These are phyloP conservation scores for Nesometra sesokonis DNA, from an alignment of 35 echinoderm and acorn worm genomes.

Conservation along the genomic window DNA sequence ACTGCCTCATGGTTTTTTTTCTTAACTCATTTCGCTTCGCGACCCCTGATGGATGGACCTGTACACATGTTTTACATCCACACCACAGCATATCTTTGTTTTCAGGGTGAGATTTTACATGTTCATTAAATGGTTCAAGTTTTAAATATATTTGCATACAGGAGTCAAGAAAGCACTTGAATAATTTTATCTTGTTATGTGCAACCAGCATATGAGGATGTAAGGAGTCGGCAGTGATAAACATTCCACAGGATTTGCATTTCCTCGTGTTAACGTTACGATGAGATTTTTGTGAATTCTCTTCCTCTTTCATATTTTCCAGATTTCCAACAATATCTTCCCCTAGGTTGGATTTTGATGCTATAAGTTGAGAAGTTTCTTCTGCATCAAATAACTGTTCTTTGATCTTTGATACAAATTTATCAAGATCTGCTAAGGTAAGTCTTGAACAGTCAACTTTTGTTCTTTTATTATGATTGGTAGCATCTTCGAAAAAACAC, in stretches of 20 bases:
- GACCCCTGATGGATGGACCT: conserved; percentile 13
- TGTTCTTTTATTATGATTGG: not conserved
- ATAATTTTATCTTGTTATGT: conserved; percentile 69
- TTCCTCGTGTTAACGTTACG: conserved; percentile 29
- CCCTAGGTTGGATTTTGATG: not conserved
- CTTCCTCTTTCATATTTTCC: not conserved
- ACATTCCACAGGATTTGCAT: conserved; percentile 66
- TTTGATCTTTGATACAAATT: not conserved
- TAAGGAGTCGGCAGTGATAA: conserved; percentile 34
- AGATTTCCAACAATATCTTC: not conserved
- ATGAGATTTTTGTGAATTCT: not conserved
- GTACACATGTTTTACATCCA: conserved; percentile 66
- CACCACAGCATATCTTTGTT: conserved; percentile 48
- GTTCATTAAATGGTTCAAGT: conserved; percentile 43
- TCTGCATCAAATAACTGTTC: too few species aligned
- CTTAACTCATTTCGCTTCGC: conserved; percentile 39
- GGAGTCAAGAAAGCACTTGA: conserved; percentile 53
- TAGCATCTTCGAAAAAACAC: not conserved
- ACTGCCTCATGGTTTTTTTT: conserved; percentile 53
- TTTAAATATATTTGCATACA: conserved; percentile 29
- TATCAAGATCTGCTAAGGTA: not conserved
- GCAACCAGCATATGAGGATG: conserved; percentile 55
- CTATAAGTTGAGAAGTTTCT: too few species aligned
- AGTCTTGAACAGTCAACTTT: not conserved
- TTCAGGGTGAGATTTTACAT: conserved; percentile 31